Evolutionary conservation across 2,888 invertebrate genomes (phyloP).

Genomic region (Iphiclides podalirius): DNA sequence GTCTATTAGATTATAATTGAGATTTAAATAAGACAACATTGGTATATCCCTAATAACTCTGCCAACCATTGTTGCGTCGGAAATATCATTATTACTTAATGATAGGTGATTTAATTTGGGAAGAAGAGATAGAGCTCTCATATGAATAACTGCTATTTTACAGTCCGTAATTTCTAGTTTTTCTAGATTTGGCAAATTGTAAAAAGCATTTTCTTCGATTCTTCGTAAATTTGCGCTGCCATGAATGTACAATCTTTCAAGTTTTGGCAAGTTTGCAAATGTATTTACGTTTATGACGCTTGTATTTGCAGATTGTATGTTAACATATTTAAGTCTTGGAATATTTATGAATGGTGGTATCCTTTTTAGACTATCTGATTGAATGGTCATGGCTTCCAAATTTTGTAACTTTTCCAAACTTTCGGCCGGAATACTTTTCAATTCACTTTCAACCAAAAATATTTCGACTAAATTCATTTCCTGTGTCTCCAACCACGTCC

Average conservation of each 20-base stretch:
- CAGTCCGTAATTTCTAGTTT: conserved; percentile 88
- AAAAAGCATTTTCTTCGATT: conserved; percentile 86
- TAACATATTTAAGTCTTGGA: conserved; percentile 85
- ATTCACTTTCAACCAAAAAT: conserved; percentile 90
- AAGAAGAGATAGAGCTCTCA: conserved; percentile 86
- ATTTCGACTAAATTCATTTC: conserved; percentile 89
- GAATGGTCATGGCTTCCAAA: conserved; percentile 90
- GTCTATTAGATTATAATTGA: conserved; percentile 86
- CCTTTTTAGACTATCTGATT: conserved; percentile 87
- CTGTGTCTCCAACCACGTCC: conserved; percentile 89
- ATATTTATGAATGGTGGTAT: conserved; percentile 86
- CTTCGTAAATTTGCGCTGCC: conserved; percentile 84
- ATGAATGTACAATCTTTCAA: conserved; percentile 87
- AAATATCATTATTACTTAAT: conserved; percentile 85
- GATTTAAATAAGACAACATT: conserved; percentile 83
- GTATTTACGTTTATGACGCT: conserved; percentile 83
- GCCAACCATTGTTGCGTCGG: conserved; percentile 90
- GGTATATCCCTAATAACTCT: conserved; percentile 87
- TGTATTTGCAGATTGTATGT: conserved; percentile 84
- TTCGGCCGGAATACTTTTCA: conserved; percentile 89
- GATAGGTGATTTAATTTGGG: conserved; percentile 86
- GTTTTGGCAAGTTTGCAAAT: conserved; percentile 84
- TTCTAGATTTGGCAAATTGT: conserved; percentile 83
- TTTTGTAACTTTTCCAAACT: conserved; percentile 86
- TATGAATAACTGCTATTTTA: conserved; percentile 88